Percentiles rank a stretch among this genome's conserved stretches.
Conservation (phyloP, 1,140 invertebrate species). For the Argopecten irradians region DNA sequence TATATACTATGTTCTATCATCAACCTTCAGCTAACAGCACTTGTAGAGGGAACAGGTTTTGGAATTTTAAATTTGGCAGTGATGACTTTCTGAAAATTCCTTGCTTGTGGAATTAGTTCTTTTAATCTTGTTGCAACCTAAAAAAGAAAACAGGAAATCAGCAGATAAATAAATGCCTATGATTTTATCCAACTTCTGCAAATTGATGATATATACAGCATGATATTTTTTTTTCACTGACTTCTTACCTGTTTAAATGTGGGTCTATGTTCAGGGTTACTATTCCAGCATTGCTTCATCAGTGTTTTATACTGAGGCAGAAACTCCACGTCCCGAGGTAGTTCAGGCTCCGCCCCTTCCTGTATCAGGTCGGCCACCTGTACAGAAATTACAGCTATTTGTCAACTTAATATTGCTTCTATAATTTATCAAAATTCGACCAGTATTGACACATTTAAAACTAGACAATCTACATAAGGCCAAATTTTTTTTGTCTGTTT, state of each 20-base stretch:
- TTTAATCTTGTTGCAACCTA: constrained; percentile 62
- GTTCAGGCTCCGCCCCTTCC: constrained; percentile 62
- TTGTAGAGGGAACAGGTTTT: background rate
- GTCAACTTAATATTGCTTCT: background rate
- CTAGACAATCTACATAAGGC: background rate
- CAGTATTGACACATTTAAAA: background rate
- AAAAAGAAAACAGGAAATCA: constrained; percentile 31
- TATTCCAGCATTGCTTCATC: constrained; percentile 69
- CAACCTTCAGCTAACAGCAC: constrained; percentile 10
- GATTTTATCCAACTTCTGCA: background rate
- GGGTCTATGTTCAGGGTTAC: constrained; percentile 59
- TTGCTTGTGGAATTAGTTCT: constrained; percentile 57
- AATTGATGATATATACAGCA: background rate
- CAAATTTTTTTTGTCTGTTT: too few species aligned
- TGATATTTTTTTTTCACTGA: background rate
- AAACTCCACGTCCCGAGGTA: constrained; percentile 44
- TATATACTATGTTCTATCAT: too few species aligned
- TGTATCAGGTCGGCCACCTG: constrained; percentile 66
- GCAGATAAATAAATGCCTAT: background rate
- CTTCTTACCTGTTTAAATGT: constrained; percentile 68
- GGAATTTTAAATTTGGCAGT: constrained; percentile 34
- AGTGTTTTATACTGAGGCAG: constrained; percentile 64
- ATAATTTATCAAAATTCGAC: too few species aligned
- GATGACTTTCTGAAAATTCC: constrained; percentile 60
- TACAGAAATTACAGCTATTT: too few species aligned